Percentiles rank a stretch among this genome's conserved stretches.
Conservation (phyloP, 1,140 invertebrate genomes). For the Gonioctena quinquepunctata region DNA sequence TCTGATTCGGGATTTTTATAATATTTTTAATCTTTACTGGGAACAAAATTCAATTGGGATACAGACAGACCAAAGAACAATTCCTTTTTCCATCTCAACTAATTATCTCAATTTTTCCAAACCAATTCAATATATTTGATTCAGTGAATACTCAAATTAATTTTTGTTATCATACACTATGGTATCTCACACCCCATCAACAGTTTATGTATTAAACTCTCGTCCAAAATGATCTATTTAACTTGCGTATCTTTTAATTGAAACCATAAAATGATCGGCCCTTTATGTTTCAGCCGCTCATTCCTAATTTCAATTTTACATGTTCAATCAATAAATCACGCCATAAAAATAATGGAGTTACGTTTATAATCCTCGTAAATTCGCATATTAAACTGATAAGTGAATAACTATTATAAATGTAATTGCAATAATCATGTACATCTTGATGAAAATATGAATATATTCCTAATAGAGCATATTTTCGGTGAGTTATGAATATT, state of each 20-base stretch:
- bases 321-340: slow-evolving; percentile 19
- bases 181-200: slow-evolving; percentile 7
- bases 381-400: slow-evolving; percentile 12
- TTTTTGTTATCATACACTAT: not conserved
- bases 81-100: too few species aligned
- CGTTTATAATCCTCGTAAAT: slow-evolving; percentile 15
- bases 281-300: slow-evolving; percentile 2
- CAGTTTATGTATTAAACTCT: slow-evolving; percentile 20
- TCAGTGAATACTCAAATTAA: not conserved
- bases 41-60: too few species aligned
- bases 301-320: slow-evolving; percentile 17
- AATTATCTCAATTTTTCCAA: too few species aligned
- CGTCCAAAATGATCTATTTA: slow-evolving; percentile 7
- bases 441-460: too few species aligned
- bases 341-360: slow-evolving; percentile 20
- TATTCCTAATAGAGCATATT: too few species aligned
- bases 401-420: not conserved
- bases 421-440: not conserved
- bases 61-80: too few species aligned
- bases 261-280: slow-evolving; percentile 19
- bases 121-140: too few species aligned
- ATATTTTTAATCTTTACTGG: too few species aligned
- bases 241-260: slow-evolving; percentile 23
- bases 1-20: too few species aligned
- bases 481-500: too few species aligned